Evolutionary conservation across 2,888 invertebrate genomes (phyloP).

Genomic region (Tipula vernalis): DNA sequence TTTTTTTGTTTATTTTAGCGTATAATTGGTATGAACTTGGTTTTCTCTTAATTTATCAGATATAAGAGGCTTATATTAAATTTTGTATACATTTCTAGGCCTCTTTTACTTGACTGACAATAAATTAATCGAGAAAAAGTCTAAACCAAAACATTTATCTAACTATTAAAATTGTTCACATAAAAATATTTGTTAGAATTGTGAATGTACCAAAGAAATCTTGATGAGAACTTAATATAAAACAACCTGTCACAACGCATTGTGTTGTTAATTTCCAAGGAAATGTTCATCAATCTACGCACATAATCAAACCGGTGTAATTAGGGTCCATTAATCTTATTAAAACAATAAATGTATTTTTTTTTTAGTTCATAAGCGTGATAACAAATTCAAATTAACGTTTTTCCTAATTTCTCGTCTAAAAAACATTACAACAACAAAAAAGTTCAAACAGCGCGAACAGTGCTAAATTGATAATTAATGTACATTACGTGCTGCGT

Average conservation of each 20-base stretch:
- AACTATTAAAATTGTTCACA: no score
- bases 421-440: background rate
- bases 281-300: background rate
- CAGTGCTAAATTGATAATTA: background rate
- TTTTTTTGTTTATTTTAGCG: no score
- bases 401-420: background rate
- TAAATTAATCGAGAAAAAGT: no score
- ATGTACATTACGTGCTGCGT: conserved; percentile 4
- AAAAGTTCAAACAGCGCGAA: background rate
- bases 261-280: background rate
- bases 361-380: background rate
- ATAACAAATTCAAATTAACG: background rate
- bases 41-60: no score
- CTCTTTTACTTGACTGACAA: no score
- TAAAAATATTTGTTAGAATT: no score
- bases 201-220: no score
- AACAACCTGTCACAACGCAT: background rate
- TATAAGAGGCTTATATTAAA: no score
- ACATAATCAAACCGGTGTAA: background rate
- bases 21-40: no score
- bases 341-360: background rate
- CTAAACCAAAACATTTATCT: no score
- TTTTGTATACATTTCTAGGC: no score
- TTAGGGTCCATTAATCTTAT: background rate
- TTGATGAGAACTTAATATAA: no score